Conservation (phyloP, 2,113 vertebrate species). For the Thalassoma bifasciatum region DNA sequence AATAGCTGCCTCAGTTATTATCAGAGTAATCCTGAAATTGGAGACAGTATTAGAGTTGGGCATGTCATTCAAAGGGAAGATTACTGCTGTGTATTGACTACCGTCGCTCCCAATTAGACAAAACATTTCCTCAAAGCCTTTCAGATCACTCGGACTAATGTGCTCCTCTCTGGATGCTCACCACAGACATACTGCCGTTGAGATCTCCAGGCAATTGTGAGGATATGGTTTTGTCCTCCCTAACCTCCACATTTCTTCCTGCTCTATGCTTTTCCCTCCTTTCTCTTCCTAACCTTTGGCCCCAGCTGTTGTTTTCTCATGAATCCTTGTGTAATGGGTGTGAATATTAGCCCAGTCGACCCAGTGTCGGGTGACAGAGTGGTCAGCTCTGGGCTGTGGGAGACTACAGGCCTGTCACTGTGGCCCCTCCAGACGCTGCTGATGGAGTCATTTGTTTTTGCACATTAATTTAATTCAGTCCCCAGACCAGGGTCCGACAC, state of each 20-base stretch:
- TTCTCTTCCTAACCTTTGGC: constrained; percentile 71
- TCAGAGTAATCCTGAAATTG: constrained; percentile 82
- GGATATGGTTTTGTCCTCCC: constrained; percentile 56
- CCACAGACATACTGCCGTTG: constrained; percentile 53
- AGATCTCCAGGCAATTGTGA: constrained; percentile 60
- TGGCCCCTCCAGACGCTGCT: constrained; percentile 73
- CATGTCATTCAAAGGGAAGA: constrained; percentile 79
- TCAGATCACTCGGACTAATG: constrained; percentile 54
- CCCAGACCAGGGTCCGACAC: constrained; percentile 79
- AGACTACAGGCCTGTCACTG: constrained; percentile 76
- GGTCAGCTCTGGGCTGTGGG: constrained; percentile 53
- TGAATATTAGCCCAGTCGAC: constrained; percentile 68
- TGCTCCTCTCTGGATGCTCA: constrained; percentile 47
- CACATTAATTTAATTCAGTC: constrained; percentile 86
- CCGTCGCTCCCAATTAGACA: constrained; percentile 80
- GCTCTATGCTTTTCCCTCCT: constrained; percentile 23
- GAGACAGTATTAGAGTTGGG: constrained; percentile 78
- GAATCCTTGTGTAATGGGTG: constrained; percentile 76
- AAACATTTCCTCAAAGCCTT: constrained; percentile 77
- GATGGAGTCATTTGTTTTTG: constrained; percentile 87
- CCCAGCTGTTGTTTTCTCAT: constrained; percentile 75
- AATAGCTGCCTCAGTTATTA: constrained; percentile 76
- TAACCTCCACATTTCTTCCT: constrained; percentile 52
- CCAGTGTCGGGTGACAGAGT: constrained; percentile 75
- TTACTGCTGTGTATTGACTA: constrained; percentile 78